These are phyloP conservation scores for Grus americana DNA, from an alignment of 2,113 vertebrate genomes.

Conservation along the genomic window DNA sequence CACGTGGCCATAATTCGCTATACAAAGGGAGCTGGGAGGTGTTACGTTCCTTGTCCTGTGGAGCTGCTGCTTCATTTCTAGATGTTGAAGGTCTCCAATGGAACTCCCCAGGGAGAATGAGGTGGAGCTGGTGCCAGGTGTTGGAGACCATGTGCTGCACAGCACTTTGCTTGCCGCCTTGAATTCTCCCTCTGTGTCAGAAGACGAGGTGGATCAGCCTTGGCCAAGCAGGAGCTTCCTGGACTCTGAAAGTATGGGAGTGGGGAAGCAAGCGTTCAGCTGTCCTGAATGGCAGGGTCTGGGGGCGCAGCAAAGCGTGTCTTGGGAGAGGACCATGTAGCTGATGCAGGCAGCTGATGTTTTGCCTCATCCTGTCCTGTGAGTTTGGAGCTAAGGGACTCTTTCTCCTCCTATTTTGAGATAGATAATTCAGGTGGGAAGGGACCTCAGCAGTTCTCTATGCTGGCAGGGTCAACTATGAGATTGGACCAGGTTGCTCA, in stretches of 20 bases:
- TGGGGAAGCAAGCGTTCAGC: not conserved
- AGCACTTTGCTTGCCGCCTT: not conserved
- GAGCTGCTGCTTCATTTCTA: not conserved
- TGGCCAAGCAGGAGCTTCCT: not conserved
- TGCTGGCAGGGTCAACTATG: not conserved
- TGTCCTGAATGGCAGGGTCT: not conserved
- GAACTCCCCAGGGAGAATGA: not conserved
- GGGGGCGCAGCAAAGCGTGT: not conserved
- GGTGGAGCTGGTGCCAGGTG: not conserved
- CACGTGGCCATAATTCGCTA: not conserved
- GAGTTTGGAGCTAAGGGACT: not conserved
- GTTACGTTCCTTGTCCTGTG: not conserved
- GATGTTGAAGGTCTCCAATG: not conserved
- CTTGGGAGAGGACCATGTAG: not conserved
- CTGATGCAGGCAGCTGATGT: not conserved
- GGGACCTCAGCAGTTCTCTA: not conserved
- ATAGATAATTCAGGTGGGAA: not conserved
- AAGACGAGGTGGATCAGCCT: not conserved
- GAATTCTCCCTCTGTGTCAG: not conserved
- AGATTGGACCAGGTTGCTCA: not conserved
- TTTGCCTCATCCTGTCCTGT: not conserved
- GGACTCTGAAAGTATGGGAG: not conserved
- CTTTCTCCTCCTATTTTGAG: not conserved
- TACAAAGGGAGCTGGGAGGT: not conserved
- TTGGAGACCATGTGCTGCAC: not conserved